Evolutionary conservation across 1,140 invertebrate species (phyloP).

Genomic region (Tetragonula clypearis): DNA sequence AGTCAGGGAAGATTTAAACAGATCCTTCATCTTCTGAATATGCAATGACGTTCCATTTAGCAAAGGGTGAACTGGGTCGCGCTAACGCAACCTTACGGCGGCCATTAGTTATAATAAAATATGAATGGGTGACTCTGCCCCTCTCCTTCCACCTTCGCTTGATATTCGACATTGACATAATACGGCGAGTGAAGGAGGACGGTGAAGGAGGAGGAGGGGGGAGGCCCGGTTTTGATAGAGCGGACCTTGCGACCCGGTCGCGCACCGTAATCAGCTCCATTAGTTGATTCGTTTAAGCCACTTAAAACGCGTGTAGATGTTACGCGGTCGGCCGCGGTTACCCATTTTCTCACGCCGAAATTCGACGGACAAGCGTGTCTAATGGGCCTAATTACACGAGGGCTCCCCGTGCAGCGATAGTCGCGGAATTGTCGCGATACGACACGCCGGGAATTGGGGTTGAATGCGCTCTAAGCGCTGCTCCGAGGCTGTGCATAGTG

Average conservation of each 20-base stretch:
- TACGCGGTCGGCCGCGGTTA: slow-evolving; percentile 1
- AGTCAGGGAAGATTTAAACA: slow-evolving; percentile 9
- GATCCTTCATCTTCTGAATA: slow-evolving; percentile 36
- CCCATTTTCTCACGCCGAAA: slow-evolving; percentile 35
- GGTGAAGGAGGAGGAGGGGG: no score
- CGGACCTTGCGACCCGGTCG: not conserved
- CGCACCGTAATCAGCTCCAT: slow-evolving; percentile 25
- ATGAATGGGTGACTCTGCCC: not conserved
- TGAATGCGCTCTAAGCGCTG: not conserved
- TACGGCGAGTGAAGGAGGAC: not conserved
- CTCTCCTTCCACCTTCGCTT: no score
- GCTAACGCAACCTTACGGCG: slow-evolving; percentile 1
- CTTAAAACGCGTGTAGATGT: slow-evolving; percentile 43
- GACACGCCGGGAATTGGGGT: not conserved
- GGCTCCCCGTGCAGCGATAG: not conserved
- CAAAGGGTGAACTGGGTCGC: slow-evolving; percentile 20
- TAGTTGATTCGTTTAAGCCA: slow-evolving; percentile 53
- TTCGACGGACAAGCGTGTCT: slow-evolving; percentile 1
- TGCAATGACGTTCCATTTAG: slow-evolving; percentile 33
- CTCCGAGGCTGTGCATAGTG: not conserved
- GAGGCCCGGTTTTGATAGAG: not conserved
- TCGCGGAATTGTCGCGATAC: not conserved
- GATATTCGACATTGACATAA: slow-evolving; percentile 44
- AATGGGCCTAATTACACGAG: slow-evolving; percentile 32
- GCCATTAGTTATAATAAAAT: slow-evolving; percentile 39